These are phyloP conservation scores for Periphyllus acericola DNA, from an alignment of 2,888 invertebrate genomes.

Conservation along the genomic window DNA sequence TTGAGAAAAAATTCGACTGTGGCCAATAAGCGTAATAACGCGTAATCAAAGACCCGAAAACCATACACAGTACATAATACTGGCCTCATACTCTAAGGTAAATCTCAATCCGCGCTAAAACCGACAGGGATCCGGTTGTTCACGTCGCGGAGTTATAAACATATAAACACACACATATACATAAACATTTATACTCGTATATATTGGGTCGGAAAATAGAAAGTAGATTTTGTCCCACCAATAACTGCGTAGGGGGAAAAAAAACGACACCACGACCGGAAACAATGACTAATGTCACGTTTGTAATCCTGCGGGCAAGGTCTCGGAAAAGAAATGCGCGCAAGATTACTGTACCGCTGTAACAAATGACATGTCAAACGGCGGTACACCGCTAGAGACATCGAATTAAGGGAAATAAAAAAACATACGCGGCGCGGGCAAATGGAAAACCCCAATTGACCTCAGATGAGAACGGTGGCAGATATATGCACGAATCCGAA, in stretches of 20 bases:
- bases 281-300: background rate
- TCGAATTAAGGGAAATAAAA: background rate
- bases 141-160: background rate
- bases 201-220: background rate
- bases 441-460: background rate
- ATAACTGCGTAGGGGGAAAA: background rate
- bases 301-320: background rate
- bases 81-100: too few species aligned
- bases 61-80: too few species aligned
- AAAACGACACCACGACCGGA: background rate
- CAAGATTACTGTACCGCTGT: background rate
- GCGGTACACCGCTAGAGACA: background rate
- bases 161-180: too few species aligned
- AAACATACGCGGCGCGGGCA: background rate
- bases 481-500: background rate
- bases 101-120: too few species aligned
- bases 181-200: too few species aligned
- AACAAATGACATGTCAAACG: background rate
- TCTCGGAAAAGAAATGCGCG: background rate
- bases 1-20: too few species aligned
- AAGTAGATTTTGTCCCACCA: background rate
- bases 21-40: too few species aligned
- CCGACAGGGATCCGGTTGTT: background rate
- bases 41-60: too few species aligned
- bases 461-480: background rate